Percentiles rank a stretch among this genome's conserved stretches.
These are phyloP conservation scores for Chamaea fasciata DNA, from an alignment of 2,113 vertebrate genomes.

Conservation along the genomic window DNA sequence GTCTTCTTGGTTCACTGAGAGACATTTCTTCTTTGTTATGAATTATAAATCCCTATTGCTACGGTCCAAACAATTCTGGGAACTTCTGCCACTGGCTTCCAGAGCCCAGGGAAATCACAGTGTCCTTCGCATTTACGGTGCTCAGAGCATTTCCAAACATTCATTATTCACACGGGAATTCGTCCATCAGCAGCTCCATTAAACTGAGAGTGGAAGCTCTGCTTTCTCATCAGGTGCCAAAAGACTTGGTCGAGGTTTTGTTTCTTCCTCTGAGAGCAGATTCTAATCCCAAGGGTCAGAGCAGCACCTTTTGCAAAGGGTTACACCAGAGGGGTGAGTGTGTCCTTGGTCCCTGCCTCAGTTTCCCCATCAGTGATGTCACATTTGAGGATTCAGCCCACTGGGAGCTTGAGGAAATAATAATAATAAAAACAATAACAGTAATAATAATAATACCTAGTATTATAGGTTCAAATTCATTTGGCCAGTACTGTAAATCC, in stretches of 20 bases:
- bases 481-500: neutral
- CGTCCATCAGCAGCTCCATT: neutral
- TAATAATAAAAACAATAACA: neutral
- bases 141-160: conserved; percentile 20
- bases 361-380: neutral
- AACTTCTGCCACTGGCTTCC: neutral
- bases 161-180: neutral
- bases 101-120: neutral
- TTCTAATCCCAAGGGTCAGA: neutral
- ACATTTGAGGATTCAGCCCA: neutral
- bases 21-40: neutral
- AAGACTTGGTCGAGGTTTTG: neutral
- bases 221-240: neutral
- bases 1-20: neutral
- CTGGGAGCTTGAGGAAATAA: neutral
- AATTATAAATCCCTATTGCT: conserved; percentile 26
- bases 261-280: neutral
- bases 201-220: neutral
- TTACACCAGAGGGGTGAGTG: rapidly evolving
- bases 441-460: too few species aligned
- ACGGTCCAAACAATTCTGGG: conserved; percentile 24
- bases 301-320: neutral
- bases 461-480: too few species aligned
- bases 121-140: neutral
- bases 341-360: neutral